These are phyloP conservation scores for Serripes groenlandicus DNA, from an alignment of 2,888 invertebrate species.

Conservation along the genomic window DNA sequence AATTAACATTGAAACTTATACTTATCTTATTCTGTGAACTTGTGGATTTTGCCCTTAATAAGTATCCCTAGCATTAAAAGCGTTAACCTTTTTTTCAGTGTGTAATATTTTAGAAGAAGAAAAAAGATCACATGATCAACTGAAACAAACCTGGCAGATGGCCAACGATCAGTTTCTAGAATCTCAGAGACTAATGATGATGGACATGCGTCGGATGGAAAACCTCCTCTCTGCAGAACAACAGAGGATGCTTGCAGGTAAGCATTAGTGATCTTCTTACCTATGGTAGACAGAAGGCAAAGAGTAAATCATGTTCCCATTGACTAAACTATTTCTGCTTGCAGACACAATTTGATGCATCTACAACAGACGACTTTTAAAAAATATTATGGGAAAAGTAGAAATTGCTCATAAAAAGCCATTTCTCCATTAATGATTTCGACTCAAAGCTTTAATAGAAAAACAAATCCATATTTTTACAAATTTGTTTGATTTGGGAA, in stretches of 20 bases:
- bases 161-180: constrained; percentile 88
- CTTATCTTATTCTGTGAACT: no score
- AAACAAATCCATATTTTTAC: no score
- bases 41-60: no score
- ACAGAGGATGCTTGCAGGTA: constrained; percentile 86
- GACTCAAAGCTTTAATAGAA: no score
- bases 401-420: neutral
- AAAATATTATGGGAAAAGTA: neutral
- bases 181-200: constrained; percentile 87
- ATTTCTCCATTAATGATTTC: neutral
- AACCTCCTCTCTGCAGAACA: constrained; percentile 87
- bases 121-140: constrained; percentile 86
- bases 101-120: constrained; percentile 87
- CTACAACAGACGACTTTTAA: neutral
- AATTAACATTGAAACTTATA: no score
- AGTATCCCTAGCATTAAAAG: no score
- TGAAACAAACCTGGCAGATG: constrained; percentile 87
- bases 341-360: no score
- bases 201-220: constrained; percentile 87
- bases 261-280: no score
- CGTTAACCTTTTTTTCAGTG: constrained; percentile 79
- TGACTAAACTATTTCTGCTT: no score
- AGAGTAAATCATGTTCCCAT: no score
- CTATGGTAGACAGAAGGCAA: no score
- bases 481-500: no score